Percentiles rank a stretch among this genome's conserved stretches.
Evolutionary conservation across 2,888 invertebrate genomes (phyloP).

Genomic region (Cerceris ruficornis): DNA sequence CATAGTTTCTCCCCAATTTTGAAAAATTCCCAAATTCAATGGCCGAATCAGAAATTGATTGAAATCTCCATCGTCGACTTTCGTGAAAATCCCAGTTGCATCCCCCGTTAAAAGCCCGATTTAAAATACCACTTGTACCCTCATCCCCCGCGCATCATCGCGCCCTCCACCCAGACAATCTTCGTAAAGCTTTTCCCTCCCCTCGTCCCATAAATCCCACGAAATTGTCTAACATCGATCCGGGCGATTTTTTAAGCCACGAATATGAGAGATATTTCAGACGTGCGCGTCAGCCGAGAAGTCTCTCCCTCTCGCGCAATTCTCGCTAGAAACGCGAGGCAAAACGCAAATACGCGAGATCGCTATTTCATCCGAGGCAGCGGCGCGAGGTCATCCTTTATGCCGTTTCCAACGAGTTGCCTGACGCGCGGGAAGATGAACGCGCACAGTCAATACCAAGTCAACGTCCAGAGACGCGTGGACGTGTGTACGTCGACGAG

Average conservation of each 20-base stretch:
- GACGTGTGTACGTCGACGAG: conserved; percentile 47
- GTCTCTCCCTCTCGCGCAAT: neutral
- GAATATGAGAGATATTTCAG: neutral
- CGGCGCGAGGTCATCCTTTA: conserved; percentile 53
- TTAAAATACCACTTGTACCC: no score
- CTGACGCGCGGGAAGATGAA: conserved; percentile 62
- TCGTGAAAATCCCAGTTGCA: no score
- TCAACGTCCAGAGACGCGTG: conserved; percentile 66
- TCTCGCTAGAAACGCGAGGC: neutral
- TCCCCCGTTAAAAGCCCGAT: no score
- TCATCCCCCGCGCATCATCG: no score
- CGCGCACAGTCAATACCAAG: conserved; percentile 64
- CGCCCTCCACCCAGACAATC: no score
- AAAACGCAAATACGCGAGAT: conserved; percentile 14
- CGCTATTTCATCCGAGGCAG: conserved; percentile 34
- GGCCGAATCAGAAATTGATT: no score
- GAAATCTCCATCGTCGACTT: no score
- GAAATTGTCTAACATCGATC: no score
- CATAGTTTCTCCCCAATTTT: no score
- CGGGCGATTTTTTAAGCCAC: neutral
- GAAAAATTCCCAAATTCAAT: no score
- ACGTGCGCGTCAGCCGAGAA: neutral
- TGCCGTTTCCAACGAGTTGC: conserved; percentile 56
- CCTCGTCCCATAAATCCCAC: no score
- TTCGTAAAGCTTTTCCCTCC: no score